These are phyloP conservation scores for Macaca fascicularis DNA, from an alignment of 2,113 vertebrate species.

Conservation along the genomic window DNA sequence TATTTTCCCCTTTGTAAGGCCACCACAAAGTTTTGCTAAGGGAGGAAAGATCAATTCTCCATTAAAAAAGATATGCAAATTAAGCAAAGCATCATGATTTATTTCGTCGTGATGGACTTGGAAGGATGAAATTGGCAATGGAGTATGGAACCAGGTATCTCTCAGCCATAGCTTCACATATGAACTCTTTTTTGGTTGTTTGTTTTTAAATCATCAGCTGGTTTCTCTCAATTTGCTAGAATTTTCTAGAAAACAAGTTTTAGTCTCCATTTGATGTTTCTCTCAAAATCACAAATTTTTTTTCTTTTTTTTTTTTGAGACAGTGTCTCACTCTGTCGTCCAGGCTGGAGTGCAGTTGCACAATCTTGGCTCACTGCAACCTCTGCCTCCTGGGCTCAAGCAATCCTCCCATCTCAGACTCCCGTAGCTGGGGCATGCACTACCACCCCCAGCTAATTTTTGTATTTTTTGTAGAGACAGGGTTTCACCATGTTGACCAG, in stretches of 20 bases:
- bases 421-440: too few species aligned
- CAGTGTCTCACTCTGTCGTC: too few species aligned
- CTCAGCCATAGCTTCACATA: neutral
- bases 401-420: too few species aligned
- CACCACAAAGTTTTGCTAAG: conserved; percentile 42
- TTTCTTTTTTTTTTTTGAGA: too few species aligned
- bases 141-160: neutral
- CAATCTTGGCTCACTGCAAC: too few species aligned
- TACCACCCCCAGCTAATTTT: too few species aligned
- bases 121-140: conserved; percentile 6
- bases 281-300: neutral
- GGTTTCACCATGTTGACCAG: too few species aligned
- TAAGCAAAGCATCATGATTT: conserved; percentile 7
- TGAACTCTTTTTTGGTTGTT: neutral
- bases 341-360: too few species aligned
- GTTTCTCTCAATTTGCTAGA: conserved; percentile 13
- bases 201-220: neutral
- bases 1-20: conserved; percentile 29
- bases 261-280: conserved; percentile 9
- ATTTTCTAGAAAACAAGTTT: conserved; percentile 47
- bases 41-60: conserved; percentile 33
- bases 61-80: conserved; percentile 47
- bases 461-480: too few species aligned
- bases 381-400: too few species aligned
- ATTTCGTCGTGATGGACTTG: conserved; percentile 26